Evolutionary conservation across 2,888 invertebrate species (phyloP), one percentile per base, ranked within the genome.

Genomic region (Amphipyra tragopoginis): DNA sequence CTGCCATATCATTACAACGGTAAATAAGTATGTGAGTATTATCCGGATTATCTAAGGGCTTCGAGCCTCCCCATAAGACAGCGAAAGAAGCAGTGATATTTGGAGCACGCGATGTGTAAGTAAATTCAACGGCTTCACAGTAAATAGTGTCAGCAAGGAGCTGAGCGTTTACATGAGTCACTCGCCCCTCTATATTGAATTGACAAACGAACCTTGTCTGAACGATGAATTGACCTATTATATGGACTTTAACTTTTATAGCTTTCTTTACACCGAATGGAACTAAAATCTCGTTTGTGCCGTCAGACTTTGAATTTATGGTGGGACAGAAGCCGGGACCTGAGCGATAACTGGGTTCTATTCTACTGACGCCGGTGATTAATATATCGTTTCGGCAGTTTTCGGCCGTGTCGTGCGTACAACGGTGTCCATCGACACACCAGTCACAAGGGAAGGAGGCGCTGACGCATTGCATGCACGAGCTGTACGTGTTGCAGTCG

Each of bases 381-480:
- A 98, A 95, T 81, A 98, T 98, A 89, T 99, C 98, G 90, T 98
- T 98, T 64, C 98, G 96, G 90, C 99, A 99, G 90, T 98, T 98
- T 91, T 99, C 98, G 8, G 98, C 98, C 0, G 98, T 98, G 86
- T 99, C 98, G 85, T 99, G 98, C 0, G 99, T 99, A 91, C 99
- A 99, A 57, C 98, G 96, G 92, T 99, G 99, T 10, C 98, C 98
- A 87, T 98, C 98, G 21, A 99, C 98, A 90, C 99, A 99, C 99
- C 99, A 99, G 90, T 99, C 99, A 90, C 99, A 99, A 0, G 99
- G 99, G 89, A 99, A 99, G 56, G 97, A 97, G 14, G 99, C 99
- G 53, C 98, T 98, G 13, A 99, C 99, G 93, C 99, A 99, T 84
- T 98, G 97, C 8, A 99, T 99, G 92, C 99, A 99, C 67, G 98